Evolutionary conservation across 2,113 vertebrate genomes (phyloP), one percentile per base, ranked within the genome.

Genomic region (Cyprinodon variegatus): DNA sequence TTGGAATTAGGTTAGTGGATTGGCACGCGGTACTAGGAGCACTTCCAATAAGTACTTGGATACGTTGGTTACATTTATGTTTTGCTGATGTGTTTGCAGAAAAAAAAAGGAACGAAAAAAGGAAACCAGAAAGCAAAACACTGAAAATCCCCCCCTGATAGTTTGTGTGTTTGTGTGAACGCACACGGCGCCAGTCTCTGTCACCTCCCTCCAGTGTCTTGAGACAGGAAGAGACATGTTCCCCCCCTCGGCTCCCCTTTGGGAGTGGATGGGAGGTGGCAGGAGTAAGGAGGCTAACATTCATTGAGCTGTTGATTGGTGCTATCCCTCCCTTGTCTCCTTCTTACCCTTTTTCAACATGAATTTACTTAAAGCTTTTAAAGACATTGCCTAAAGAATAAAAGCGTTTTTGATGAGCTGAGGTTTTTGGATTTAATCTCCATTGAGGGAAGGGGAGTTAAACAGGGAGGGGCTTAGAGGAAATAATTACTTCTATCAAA

Each of bases 221-320:
- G 29, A 85, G 83, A 91, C 93, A 91, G 89, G 93, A 91, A 88
- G 89, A 82, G 84, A 90, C 93, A 89, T 89, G 91, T 85, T 84
- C 61, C 72, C 61, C 12, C 14, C 61, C 12, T n/a, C 6, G 71
- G 65, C 70, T 83, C 91, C 89, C 91, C 89, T 75, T 1, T 36
- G 89, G 89, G 89, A 82, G 79, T 46, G 45, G 11, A 14, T 15
- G 57, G 76, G 73, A 63, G 73, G 46, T 67, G 79, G 36, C 36
- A 68, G 61, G 68, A 72, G 57, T 61, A 9, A 15, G 64, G 69
- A 89, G 78, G 70, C 79, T 73, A 79, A 78, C 75, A 76, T 85
- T 77, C 65, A 78, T 86, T 65, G 68, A 68, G 81, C 82, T 86
- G 90, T 90, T 92, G 90, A 93, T 93, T 93, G 88, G 73, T 87